These are phyloP conservation scores for Botia kubotai DNA, from an alignment of 2,797 vertebrate species.

Conservation along the genomic window DNA sequence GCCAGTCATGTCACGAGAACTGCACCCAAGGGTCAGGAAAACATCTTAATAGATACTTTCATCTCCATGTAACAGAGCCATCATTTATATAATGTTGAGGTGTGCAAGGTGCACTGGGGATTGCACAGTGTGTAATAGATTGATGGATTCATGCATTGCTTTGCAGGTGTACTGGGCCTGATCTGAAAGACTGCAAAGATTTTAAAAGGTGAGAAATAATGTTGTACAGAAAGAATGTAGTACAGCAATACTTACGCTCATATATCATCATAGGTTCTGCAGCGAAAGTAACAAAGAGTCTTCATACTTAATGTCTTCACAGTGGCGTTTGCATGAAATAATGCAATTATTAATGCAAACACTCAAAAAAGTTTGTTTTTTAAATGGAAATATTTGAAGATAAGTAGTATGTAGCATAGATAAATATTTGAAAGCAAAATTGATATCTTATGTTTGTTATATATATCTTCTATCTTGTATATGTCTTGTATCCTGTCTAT, in stretches of 20 bases:
- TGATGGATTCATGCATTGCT: conserved; percentile 49
- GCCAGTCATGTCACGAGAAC: conserved; percentile 91
- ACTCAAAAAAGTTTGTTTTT: too few species aligned
- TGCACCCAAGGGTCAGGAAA: conserved; percentile 88
- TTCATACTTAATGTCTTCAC: too few species aligned
- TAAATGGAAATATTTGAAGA: too few species aligned
- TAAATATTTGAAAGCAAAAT: too few species aligned
- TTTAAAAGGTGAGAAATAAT: conserved; percentile 72
- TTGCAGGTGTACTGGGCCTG: conserved; percentile 86
- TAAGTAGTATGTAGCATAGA: too few species aligned
- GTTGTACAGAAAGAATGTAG: not conserved
- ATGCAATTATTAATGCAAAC: too few species aligned
- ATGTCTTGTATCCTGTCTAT: too few species aligned
- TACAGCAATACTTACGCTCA: not conserved
- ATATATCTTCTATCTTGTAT: too few species aligned
- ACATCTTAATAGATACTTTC: not conserved
- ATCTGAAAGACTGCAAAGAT: conserved; percentile 81
- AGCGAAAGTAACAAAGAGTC: not conserved
- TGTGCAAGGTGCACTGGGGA: not conserved
- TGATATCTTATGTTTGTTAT: too few species aligned
- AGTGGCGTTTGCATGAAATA: too few species aligned
- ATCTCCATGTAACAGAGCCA: not conserved
- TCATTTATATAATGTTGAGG: not conserved
- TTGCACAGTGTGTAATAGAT: not conserved
- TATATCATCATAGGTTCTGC: not conserved